phyloP scores from a whole-genome alignment of 2,113 vertebrate genomes.

The Azemiops feae region DNA sequence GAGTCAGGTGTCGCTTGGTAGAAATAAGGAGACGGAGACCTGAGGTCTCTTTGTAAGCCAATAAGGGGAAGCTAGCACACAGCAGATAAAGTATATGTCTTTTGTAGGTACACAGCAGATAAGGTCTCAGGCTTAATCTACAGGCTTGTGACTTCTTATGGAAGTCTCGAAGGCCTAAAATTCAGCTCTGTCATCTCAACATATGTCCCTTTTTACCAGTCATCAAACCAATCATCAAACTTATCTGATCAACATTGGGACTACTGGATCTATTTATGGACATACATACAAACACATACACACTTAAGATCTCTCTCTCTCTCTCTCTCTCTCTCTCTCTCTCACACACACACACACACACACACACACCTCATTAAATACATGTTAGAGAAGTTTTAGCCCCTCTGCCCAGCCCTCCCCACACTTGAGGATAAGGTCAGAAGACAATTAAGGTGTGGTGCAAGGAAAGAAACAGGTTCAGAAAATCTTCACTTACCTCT shows the following conservation, averaged over 20 bases:
- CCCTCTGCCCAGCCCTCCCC: neutral
- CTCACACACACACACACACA: neutral
- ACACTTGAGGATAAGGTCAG: conserved; percentile 66
- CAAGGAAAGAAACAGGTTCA: conserved; percentile 52
- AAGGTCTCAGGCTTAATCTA: neutral
- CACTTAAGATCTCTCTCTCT: neutral
- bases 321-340: too few species aligned
- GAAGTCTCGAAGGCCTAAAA: too few species aligned
- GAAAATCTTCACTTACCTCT: neutral
- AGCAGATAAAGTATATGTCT: too few species aligned
- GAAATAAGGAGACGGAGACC: neutral
- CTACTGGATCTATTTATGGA: neutral
- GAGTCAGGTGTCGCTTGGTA: neutral
- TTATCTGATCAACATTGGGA: conserved; percentile 40
- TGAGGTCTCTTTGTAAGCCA: neutral
- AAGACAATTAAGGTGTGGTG: conserved; percentile 60
- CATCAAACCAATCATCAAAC: too few species aligned
- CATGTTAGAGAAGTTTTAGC: neutral
- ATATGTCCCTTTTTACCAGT: neutral
- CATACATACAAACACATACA: neutral
- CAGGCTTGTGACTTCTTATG: neutral
- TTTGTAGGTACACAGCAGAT: neutral
- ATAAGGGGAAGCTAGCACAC: neutral
- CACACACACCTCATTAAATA: neutral
- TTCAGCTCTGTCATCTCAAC: neutral